Evolutionary conservation across 2,888 invertebrate species (phyloP), one percentile per base, ranked within the genome.

Genomic region (Allophyes oxyacanthae): DNA sequence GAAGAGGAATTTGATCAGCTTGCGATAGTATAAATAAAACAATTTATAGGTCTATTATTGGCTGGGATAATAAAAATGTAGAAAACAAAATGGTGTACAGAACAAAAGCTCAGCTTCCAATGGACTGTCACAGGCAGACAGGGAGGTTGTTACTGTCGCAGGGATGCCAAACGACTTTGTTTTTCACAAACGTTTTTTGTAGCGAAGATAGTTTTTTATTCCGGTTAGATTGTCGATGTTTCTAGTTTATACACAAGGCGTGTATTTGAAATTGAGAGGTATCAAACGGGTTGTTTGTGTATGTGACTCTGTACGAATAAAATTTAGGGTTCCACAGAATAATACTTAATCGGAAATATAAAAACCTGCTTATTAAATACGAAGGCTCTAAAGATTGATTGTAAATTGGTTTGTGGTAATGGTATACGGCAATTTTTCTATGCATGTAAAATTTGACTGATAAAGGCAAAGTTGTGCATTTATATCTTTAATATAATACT

Each of bases 111-210:
- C 32, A 40, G 30, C 56, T 38, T 41, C 71, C 58, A 65, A 56
- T 57, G 70, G 53, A 54, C 58, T 77, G 76, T 72, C 78, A 65
- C 50, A 20, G 28, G 50, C 76, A 76, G 75, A 52, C 61, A 38
- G 40, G 25, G 52, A 48, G 61, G 62, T 36, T 63, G 63, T 56
- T 50, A 55, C 60, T 46, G 60, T 49, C 52, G 52, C 46, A 61
- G 64, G 75, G 63, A 55, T 55, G 63, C 52, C 63, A 62, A 70
- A 70, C 69, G 69, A 68, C 58, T 55, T 61, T 57, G 72, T 59
- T 58, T 61, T 46, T 58, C 48, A 49, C 58, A 41, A 52, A 67
- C 51, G 28, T 28, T 56, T 71, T 65, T 61, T 55, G 51, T 34
- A 9, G 3, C 45, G 32, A 14, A 45, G 32, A 51, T 50, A 66